A percentile compares a stretch with the other conserved stretches of the same genome.
Conservation (phyloP, 2,888 invertebrate species). For the Chloromyia formosa region DNA sequence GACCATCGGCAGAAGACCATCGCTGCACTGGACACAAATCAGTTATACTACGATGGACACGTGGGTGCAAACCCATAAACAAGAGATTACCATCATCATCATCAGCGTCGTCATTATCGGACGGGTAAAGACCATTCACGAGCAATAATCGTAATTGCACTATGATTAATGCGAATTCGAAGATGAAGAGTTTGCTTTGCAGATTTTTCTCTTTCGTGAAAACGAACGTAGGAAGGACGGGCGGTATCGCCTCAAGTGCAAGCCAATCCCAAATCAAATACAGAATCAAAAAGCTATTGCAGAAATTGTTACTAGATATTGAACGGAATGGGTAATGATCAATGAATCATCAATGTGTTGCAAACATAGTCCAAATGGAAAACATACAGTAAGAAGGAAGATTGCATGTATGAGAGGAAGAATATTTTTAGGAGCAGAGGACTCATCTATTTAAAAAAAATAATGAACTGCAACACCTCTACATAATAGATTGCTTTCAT, state of each 20-base stretch:
- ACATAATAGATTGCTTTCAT: no score
- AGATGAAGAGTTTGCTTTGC: constrained; percentile 27
- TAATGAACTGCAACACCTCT: no score
- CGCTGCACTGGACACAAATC: constrained; percentile 48
- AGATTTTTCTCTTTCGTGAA: neutral
- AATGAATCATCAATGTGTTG: neutral
- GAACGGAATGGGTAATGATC: neutral
- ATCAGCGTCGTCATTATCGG: constrained; percentile 43
- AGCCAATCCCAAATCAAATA: constrained; percentile 27
- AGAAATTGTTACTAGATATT: neutral
- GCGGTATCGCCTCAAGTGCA: neutral
- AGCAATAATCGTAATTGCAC: constrained; percentile 49
- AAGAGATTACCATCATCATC: constrained; percentile 49
- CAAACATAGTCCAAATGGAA: neutral
- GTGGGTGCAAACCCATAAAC: constrained; percentile 50
- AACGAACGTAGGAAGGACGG: constrained; percentile 13
- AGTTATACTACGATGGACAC: constrained; percentile 49
- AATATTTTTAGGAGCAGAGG: no score
- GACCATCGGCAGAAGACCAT: neutral
- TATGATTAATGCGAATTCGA: constrained; percentile 50
- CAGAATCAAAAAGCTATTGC: constrained; percentile 14
- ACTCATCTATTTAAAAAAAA: no score
- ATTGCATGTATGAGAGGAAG: no score
- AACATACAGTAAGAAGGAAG: no score
- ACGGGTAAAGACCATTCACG: constrained; percentile 45